Conservation (phyloP, 2,113 vertebrate genomes). For the Aspidoscelis tigris region DNA sequence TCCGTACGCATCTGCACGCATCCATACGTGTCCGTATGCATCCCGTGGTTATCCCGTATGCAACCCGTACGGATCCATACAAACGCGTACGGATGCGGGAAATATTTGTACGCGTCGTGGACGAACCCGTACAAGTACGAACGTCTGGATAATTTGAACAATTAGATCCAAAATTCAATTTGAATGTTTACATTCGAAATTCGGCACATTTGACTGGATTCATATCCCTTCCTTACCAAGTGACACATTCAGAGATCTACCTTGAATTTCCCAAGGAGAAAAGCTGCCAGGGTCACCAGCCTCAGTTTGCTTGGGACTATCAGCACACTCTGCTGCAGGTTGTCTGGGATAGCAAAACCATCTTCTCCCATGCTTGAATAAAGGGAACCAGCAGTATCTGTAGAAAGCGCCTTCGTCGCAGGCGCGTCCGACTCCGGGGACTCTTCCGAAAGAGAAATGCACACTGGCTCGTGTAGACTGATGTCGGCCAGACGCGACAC, state of each 20-base stretch:
- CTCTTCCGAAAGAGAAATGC: conserved; percentile 79
- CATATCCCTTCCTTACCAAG: too few relatives aligned
- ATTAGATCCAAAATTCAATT: too few relatives aligned
- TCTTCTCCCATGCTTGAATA: conserved; percentile 39
- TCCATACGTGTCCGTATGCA: too few relatives aligned
- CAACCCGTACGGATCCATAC: too few relatives aligned
- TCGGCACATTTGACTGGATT: too few relatives aligned
- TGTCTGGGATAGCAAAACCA: conserved; percentile 86
- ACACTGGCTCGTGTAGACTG: conserved; percentile 85
- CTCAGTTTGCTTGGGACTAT: conserved; percentile 94
- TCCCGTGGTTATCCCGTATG: too few relatives aligned
- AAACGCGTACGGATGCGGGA: too few relatives aligned
- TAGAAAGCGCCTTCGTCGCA: fast-evolving
- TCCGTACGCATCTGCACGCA: not conserved
- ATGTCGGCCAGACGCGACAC: conserved; percentile 84
- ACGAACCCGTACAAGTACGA: too few relatives aligned
- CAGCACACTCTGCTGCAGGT: conserved; percentile 83
- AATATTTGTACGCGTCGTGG: too few relatives aligned
- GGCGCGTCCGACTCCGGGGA: not conserved
- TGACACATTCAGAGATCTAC: conserved; percentile 65
- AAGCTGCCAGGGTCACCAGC: conserved; percentile 91
- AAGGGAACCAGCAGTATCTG: not conserved
- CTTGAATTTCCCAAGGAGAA: conserved; percentile 90
- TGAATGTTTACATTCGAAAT: too few relatives aligned
- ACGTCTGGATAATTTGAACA: too few relatives aligned